Conservation (phyloP, 2,797 vertebrate genomes). For the Tapirus indicus region DNA sequence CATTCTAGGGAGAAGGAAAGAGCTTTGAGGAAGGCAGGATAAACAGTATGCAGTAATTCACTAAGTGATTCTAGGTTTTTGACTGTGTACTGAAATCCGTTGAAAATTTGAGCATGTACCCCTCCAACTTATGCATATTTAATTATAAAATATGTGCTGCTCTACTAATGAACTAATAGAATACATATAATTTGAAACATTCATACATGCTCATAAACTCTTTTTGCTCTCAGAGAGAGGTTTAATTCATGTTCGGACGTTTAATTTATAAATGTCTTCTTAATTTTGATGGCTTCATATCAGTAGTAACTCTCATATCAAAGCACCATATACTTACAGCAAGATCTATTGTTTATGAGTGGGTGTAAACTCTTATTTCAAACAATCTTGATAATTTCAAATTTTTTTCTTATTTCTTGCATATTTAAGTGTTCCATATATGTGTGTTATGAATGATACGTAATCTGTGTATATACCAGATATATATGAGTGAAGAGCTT, state of each 20-base stretch:
- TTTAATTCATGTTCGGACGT: neutral
- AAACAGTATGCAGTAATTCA: neutral
- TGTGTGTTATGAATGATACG: neutral
- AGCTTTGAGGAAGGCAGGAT: neutral
- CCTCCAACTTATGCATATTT: neutral
- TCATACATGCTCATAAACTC: neutral
- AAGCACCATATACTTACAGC: neutral
- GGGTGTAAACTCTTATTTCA: neutral
- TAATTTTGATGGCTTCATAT: conserved; percentile 44
- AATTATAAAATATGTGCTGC: neutral
- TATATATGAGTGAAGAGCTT: neutral
- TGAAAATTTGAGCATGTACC: neutral
- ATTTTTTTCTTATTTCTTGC: neutral
- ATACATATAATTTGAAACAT: conserved; percentile 4
- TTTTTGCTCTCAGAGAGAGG: conserved; percentile 5
- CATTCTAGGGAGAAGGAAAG: neutral
- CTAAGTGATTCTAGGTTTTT: neutral
- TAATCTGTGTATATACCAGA: neutral
- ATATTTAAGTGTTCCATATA: neutral
- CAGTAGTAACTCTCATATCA: neutral
- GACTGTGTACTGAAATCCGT: neutral
- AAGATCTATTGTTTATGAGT: neutral
- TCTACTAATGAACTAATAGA: neutral
- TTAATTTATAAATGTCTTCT: neutral
- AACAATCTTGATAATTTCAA: conserved; percentile 19